A percentile compares a stretch with the other conserved stretches of the same genome.
Evolutionary conservation across 53 echinoderm and acorn worm genomes (phyloP).

Genomic region (Astropecten irregularis): DNA sequence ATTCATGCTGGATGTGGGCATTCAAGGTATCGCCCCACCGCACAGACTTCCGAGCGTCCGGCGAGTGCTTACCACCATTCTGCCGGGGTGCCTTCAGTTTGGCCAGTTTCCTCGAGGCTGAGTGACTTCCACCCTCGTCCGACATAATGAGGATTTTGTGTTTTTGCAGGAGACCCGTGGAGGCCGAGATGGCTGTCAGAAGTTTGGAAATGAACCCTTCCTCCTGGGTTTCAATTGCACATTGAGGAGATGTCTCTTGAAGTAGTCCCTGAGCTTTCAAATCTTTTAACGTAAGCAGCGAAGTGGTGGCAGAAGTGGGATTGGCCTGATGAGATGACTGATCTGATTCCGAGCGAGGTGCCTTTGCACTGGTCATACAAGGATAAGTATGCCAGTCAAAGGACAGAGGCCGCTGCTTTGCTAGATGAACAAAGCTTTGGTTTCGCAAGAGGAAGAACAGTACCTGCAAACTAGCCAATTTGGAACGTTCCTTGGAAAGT

Average conservation of each 20-base stretch:
- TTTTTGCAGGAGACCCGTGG: constrained; percentile 89
- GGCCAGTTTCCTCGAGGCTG: constrained; percentile 16
- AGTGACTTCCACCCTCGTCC: constrained; percentile 16
- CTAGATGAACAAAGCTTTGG: constrained; percentile 55
- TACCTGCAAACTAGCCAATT: constrained; percentile 78
- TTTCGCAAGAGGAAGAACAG: constrained; percentile 82
- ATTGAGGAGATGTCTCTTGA: constrained; percentile 76
- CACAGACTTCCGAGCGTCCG: constrained; percentile 84
- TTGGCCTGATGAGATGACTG: not conserved
- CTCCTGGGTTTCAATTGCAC: constrained; percentile 80
- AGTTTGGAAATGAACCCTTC: constrained; percentile 94
- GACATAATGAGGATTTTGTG: constrained; percentile 49
- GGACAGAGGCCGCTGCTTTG: constrained; percentile 22
- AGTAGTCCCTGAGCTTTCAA: constrained; percentile 73
- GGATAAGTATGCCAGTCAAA: constrained; percentile 80
- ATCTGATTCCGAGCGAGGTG: not conserved
- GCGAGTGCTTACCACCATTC: constrained; percentile 55
- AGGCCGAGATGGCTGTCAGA: constrained; percentile 79
- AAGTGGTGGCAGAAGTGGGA: constrained; percentile 57
- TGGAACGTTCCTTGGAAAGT: constrained; percentile 79
- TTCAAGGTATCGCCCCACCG: constrained; percentile 95
- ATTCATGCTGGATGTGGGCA: constrained; percentile 69
- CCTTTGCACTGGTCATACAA: not conserved
- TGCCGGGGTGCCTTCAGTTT: constrained; percentile 54
- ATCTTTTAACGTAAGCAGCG: constrained; percentile 63